Percentiles rank a stretch among this genome's conserved stretches.
Evolutionary conservation across 2,888 invertebrate genomes (phyloP).

Genomic region (Adelognathus sp.): DNA sequence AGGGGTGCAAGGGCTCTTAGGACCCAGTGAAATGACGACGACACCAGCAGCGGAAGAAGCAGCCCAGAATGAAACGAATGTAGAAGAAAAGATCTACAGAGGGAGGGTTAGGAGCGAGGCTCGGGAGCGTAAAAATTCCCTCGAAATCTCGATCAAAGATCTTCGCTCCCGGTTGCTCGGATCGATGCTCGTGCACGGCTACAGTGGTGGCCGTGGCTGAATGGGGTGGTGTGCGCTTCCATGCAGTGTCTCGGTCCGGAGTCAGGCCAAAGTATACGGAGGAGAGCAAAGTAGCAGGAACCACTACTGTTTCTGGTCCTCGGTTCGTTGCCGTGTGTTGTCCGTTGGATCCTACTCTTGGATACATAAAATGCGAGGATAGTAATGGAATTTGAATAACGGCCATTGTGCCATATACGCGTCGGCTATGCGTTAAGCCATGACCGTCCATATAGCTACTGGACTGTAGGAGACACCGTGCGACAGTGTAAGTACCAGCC

Average conservation of each 20-base stretch:
- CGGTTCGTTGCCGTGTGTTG: constrained; percentile 26
- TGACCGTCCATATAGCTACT: constrained; percentile 1
- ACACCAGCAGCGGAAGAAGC: constrained; percentile 30
- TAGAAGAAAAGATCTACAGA: constrained; percentile 41
- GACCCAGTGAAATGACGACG: constrained; percentile 42
- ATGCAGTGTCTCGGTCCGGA: constrained; percentile 22
- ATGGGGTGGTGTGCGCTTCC: constrained; percentile 17
- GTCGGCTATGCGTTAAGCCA: constrained; percentile 23
- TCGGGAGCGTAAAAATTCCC: constrained; percentile 72
- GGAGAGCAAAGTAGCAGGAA: constrained; percentile 6
- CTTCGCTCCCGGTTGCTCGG: constrained; percentile 63
- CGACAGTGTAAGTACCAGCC: not conserved
- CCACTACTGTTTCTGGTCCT: constrained; percentile 41
- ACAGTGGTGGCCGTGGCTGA: constrained; percentile 55
- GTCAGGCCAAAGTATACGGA: constrained; percentile 52
- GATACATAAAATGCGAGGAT: constrained; percentile 53
- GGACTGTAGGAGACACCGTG: not conserved
- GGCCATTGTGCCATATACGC: constrained; percentile 66
- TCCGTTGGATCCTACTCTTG: not conserved
- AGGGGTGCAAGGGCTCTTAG: constrained; percentile 45
- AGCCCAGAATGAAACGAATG: constrained; percentile 43
- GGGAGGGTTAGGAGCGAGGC: constrained; percentile 62
- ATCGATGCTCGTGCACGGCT: constrained; percentile 56
- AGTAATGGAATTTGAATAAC: constrained; percentile 75
- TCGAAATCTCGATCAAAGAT: constrained; percentile 77